phyloP scores from a whole-genome alignment of 2,113 vertebrate genomes.

The Hystrix brachyura region DNA sequence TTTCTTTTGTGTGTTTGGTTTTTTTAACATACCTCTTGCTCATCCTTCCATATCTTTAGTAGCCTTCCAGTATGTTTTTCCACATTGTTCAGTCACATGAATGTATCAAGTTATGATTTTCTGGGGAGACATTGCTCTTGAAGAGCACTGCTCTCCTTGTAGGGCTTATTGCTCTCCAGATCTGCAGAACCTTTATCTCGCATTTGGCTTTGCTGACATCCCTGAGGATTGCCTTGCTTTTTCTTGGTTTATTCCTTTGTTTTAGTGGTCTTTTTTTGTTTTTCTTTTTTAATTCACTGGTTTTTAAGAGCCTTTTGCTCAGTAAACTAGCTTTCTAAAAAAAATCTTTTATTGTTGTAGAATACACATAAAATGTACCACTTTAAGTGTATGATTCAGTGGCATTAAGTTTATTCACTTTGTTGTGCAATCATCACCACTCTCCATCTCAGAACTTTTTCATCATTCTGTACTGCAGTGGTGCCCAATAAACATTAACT shows the following conservation, averaged over 20 bases:
- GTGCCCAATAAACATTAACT: not conserved
- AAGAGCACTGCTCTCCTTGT: not conserved
- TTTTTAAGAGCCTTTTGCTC: slow-evolving; percentile 26
- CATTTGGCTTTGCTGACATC: not conserved
- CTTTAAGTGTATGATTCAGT: not conserved
- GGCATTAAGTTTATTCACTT: not conserved
- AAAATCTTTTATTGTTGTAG: slow-evolving; percentile 13
- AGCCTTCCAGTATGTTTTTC: slow-evolving; percentile 8
- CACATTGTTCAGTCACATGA: not conserved
- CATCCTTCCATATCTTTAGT: not conserved
- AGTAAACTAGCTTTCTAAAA: not conserved
- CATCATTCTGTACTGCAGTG: not conserved
- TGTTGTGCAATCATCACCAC: not conserved
- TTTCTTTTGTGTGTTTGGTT: not conserved
- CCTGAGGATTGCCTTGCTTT: not conserved
- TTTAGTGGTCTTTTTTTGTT: slow-evolving; percentile 30
- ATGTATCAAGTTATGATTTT: not conserved
- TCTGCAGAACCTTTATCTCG: not conserved
- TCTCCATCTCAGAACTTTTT: not conserved
- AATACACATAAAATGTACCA: not conserved
- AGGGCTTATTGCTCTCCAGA: not conserved
- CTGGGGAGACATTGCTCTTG: not conserved
- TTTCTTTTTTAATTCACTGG: not conserved
- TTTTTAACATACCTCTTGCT: not conserved
- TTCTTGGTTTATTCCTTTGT: not conserved